Percentiles rank a stretch among this genome's conserved stretches.
Conservation (phyloP, 2,888 invertebrate species). For the Drosophila demipolita region DNA sequence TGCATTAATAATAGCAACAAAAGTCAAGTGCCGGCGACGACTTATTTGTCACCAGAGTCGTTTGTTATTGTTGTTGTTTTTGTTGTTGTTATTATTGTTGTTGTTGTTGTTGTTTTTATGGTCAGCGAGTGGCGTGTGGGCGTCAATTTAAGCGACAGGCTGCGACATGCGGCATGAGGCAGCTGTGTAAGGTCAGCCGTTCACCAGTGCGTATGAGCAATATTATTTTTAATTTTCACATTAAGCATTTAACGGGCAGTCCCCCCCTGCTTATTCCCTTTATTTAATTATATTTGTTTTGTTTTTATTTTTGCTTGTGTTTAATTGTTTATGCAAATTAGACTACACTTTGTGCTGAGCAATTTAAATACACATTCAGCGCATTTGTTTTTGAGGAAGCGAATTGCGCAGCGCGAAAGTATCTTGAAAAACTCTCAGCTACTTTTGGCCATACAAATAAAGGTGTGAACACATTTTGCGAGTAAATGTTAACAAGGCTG, state of each 20-base stretch:
- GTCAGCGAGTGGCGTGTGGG: slow-evolving; percentile 52
- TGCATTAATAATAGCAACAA: slow-evolving; percentile 39
- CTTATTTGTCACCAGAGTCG: slow-evolving; percentile 69
- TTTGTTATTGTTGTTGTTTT: slow-evolving; percentile 23
- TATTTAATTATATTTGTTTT: slow-evolving; percentile 27
- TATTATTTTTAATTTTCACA: slow-evolving; percentile 67
- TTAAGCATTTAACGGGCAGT: slow-evolving; percentile 56
- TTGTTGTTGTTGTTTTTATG: slow-evolving; percentile 29
- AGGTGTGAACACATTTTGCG: slow-evolving; percentile 61
- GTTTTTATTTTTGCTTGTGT: slow-evolving; percentile 35
- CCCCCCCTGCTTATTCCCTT: slow-evolving; percentile 8
- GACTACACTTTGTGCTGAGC: slow-evolving; percentile 65
- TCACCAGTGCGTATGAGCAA: slow-evolving; percentile 76
- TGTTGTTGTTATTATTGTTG: slow-evolving; percentile 19
- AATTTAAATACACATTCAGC: slow-evolving; percentile 56
- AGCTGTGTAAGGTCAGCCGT: slow-evolving; percentile 67
- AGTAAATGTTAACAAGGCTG: slow-evolving; percentile 33
- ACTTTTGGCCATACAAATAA: slow-evolving; percentile 63
- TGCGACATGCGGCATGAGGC: background rate
- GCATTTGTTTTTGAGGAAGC: slow-evolving; percentile 54
- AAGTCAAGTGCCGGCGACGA: slow-evolving; percentile 59
- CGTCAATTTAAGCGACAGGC: slow-evolving; percentile 50
- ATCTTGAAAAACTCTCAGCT: slow-evolving; percentile 40
- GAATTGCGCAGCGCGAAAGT: slow-evolving; percentile 15
- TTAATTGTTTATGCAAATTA: slow-evolving; percentile 79